Base-by-base conservation (phyloP, 2,113 vertebrate species). In the Gymnocephalus cernua region DNA sequence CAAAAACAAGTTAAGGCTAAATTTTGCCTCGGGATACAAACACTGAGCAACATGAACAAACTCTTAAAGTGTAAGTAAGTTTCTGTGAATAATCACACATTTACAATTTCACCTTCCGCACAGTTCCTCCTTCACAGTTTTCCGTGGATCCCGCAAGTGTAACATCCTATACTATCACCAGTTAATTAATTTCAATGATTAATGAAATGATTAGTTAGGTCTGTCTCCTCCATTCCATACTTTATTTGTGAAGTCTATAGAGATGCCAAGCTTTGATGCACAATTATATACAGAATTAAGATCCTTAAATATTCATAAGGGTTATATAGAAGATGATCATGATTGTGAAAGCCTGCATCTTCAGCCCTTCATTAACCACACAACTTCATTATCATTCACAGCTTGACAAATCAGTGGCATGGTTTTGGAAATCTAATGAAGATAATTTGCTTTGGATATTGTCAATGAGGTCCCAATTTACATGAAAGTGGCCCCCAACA, bases 221-320 rank as follows among this genome's bases (percentile, higher is more conserved):
- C 88, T 87, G 87, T 89, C 88, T 90, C 90, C 74, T 82, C 86
- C 82, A 86, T 92, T 90, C 90, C 90, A 92, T 82, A 81, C 79
- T 88, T 90, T 93, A 88, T 92, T 92, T 91, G 87, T 90, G 83
- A 93, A 91, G 86, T 91, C 89, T 90, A 86, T 77, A 71, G 90
- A 89, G 85, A 93, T 88, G 77, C 86, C 84, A 80, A 89, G 89
- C 88, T 86, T 91, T 90, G 87, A 84, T 88, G 90, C 72, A 53
- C 93, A 93, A 95, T 94, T 93, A 92, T 88, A 92, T 87, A 91
- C 89, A 91, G 89, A 92, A 93, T 93, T 95, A 91, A 88, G 88
- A 80, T 53, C 62, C 87, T 93, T 91, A 93, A 92, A 94, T 92
- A 95, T 95, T 94, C 92, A 94, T 91, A 91, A 89, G 89, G 89